Conservation (phyloP, 92 coral and sea anemone species). For the Chrysogorgia sp. region DNA sequence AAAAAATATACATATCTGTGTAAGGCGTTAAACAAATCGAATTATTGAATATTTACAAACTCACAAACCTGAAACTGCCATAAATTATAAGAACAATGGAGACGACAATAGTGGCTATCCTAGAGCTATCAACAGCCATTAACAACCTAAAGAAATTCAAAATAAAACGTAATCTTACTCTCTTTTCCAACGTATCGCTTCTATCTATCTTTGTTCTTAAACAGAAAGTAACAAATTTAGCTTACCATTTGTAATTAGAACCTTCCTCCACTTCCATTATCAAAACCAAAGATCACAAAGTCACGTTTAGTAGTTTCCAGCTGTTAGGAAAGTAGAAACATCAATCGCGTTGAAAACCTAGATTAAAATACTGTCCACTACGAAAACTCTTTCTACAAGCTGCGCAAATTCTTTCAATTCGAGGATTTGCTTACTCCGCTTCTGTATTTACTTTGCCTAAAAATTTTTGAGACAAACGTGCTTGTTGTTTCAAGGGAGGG, state of each 20-base stretch:
- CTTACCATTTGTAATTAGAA: slow-evolving; percentile 12
- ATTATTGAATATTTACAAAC: not conserved
- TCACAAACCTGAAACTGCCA: slow-evolving; percentile 93
- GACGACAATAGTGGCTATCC: slow-evolving; percentile 81
- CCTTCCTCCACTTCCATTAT: not conserved
- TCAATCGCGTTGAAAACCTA: too few relatives aligned
- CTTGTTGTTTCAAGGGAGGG: too few relatives aligned
- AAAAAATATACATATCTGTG: too few relatives aligned
- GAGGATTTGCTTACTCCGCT: too few relatives aligned
- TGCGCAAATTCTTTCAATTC: too few relatives aligned
- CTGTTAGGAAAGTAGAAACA: too few relatives aligned
- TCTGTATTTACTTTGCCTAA: too few relatives aligned
- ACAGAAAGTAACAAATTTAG: not conserved
- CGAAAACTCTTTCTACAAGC: too few relatives aligned
- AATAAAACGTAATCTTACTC: not conserved
- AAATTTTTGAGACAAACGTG: too few relatives aligned
- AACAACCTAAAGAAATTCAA: slow-evolving; percentile 69
- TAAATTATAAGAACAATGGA: slow-evolving; percentile 89
- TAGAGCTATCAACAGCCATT: slow-evolving; percentile 82
- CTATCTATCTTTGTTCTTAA: not conserved
- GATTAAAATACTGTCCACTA: too few relatives aligned
- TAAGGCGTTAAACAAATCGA: not conserved
- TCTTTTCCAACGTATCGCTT: not conserved
- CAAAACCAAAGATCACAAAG: not conserved
- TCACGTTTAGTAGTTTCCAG: not conserved